Percentiles rank a stretch among this genome's conserved stretches.
phyloP scores from a whole-genome alignment of 2,797 vertebrate genomes.

The Octomys mimax region DNA sequence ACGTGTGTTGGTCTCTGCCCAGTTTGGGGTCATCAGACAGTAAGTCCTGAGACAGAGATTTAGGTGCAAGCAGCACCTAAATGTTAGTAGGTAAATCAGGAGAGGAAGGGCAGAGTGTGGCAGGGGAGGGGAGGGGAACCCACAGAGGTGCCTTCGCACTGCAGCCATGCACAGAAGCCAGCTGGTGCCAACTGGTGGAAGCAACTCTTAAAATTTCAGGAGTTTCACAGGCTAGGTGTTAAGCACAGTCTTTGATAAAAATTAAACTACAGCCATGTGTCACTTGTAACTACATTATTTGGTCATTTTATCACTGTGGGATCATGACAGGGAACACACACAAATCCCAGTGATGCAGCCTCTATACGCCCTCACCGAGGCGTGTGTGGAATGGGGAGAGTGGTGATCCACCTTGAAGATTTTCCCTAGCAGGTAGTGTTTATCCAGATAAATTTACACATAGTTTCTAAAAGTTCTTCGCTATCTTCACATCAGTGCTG shows the following conservation, averaged over 20 bases:
- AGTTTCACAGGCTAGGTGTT: neutral
- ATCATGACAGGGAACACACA: no score
- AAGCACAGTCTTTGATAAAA: neutral
- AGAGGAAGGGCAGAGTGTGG: neutral
- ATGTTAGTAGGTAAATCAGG: neutral
- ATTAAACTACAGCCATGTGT: neutral
- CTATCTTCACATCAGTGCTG: neutral
- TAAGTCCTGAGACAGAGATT: neutral
- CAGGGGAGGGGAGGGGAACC: neutral
- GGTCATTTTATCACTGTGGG: neutral
- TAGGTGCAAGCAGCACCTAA: neutral
- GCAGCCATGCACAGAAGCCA: neutral
- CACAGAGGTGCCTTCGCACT: neutral
- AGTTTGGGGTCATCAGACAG: neutral
- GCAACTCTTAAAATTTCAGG: neutral
- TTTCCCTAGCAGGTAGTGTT: neutral
- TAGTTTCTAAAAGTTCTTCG: neutral
- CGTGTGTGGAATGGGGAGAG: neutral
- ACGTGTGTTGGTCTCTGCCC: neutral
- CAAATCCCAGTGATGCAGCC: neutral
- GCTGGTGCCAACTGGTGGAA: neutral
- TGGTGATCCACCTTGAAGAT: neutral
- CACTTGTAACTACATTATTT: neutral
- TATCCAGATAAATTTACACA: neutral
- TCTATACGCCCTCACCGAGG: neutral